Percentiles rank a stretch among this genome's conserved stretches.
phyloP scores from a whole-genome alignment of 1,140 invertebrate species.

The Lysiphlebus fabarum region DNA sequence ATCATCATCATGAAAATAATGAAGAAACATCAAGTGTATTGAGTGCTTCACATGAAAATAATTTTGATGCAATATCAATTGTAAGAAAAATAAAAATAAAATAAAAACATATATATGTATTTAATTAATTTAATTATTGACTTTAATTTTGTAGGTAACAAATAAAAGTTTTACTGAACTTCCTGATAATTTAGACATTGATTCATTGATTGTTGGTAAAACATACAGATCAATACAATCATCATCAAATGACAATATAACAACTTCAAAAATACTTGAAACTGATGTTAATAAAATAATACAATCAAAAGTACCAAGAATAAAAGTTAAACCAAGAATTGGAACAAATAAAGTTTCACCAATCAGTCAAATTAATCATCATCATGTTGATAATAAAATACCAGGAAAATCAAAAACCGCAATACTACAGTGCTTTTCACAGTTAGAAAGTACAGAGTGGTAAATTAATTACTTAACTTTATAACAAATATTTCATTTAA shows the following conservation, averaged over 20 bases:
- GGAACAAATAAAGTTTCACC: constrained; percentile 25
- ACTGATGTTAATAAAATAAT: constrained; percentile 17
- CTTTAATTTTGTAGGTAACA: not conserved
- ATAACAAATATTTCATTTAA: not conserved
- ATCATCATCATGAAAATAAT: no score
- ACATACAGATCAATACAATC: no score
- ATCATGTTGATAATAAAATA: constrained; percentile 34
- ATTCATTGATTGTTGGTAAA: constrained; percentile 10
- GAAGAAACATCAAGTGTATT: no score
- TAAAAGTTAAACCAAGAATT: constrained; percentile 21
- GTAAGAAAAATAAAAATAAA: no score
- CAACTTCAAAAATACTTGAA: constrained; percentile 25
- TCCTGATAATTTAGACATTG: constrained; percentile 11
- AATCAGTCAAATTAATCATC: not conserved
- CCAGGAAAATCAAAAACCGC: constrained; percentile 64
- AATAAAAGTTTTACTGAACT: constrained; percentile 11
- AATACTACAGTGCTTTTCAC: constrained; percentile 61
- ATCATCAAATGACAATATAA: no score
- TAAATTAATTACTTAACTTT: constrained; percentile 40
- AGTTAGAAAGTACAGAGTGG: constrained; percentile 76
- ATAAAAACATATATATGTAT: no score
- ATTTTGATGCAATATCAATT: no score
- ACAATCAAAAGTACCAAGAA: constrained; percentile 33
- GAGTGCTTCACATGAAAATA: no score
- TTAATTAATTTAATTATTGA: no score